Base-by-base conservation (phyloP, 2,113 vertebrate species). In the Dolichotis patagonum region DNA sequence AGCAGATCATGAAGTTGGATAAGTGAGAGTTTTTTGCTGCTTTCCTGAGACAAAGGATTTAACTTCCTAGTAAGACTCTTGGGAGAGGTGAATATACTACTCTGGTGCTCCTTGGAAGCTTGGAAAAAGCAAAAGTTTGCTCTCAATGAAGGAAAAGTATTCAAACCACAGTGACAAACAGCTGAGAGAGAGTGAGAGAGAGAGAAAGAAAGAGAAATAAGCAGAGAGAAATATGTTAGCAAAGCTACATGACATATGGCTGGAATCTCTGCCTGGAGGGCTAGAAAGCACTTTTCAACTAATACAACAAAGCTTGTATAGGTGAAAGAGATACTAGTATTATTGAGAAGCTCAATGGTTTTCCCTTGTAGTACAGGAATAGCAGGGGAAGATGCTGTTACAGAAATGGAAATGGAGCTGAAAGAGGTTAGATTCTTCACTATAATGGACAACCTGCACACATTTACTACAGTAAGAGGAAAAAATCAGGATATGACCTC, bases 61-160 rank as follows among this genome's bases (percentile, higher is more conserved):
- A 91, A 90, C 16, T 49, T 3, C 5, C n/a, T 94, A 41, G 38
- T 3, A 83, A 95, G 43, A 81, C 6, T 75, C 43, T 38, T 58
- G 46, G 30, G 35, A 46, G 38, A 3, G 85, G 13, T 77, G 73
- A 94, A 88, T 10, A 73, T 87, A 78, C 54, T 82, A 20, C 16
- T 73, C 92, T 11, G 28, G 69, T 93, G 20, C 14, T 85, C 38
- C 43, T 58, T 81, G 19, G 63, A 77, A 94, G 26, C 30, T 75
- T 81, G 46, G 13, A n/a, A 24, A 32, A 85, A 91, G 63, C 0
- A 67, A 46, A 88, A n/a, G 1, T 54, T 24, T 95, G 1, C 30
- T 86, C 6, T 95, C 94, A 90, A 62, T 49, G 11, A 96, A 85
- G 24, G 78, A 77, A 86, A 83, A 95, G 8, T 49, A 91, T 26